Evolutionary conservation across 2,797 vertebrate species (phyloP).

Genomic region (Linurgus olivaceus): DNA sequence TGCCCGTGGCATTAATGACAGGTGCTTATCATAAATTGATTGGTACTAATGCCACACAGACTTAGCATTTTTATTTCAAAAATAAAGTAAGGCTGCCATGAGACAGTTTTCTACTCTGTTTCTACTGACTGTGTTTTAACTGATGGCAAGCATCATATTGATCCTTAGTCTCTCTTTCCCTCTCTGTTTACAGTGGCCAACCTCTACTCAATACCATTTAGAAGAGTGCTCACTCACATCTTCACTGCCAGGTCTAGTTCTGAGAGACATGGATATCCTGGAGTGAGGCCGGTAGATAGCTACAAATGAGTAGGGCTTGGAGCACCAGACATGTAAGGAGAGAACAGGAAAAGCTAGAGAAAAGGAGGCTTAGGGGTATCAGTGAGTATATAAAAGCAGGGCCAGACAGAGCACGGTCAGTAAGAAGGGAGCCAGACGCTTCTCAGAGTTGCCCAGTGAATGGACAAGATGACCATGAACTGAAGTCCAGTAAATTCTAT

Average conservation of each 20-base stretch:
- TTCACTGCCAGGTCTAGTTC: neutral
- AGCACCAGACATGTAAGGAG: neutral
- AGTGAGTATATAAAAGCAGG: neutral
- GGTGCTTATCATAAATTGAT: neutral
- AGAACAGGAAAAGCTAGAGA: neutral
- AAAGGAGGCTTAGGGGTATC: neutral
- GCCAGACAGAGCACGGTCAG: accelerated
- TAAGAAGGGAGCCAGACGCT: neutral
- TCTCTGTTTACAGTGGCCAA: neutral
- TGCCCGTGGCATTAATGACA: no score
- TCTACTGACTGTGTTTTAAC: neutral
- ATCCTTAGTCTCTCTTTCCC: neutral
- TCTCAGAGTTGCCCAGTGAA: neutral
- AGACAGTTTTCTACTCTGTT: neutral
- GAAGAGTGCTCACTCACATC: neutral
- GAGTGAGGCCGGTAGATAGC: neutral
- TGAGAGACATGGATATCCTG: neutral
- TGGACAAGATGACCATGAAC: neutral
- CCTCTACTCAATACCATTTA: neutral
- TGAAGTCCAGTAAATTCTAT: neutral
- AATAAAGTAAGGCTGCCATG: neutral
- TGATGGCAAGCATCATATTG: neutral
- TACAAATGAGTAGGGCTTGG: neutral
- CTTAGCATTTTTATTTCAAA: neutral
- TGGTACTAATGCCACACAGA: neutral